Percentiles rank a stretch among this genome's conserved stretches.
phyloP scores from a whole-genome alignment of 2,888 invertebrate genomes.

The Perizoma flavofasciatum region DNA sequence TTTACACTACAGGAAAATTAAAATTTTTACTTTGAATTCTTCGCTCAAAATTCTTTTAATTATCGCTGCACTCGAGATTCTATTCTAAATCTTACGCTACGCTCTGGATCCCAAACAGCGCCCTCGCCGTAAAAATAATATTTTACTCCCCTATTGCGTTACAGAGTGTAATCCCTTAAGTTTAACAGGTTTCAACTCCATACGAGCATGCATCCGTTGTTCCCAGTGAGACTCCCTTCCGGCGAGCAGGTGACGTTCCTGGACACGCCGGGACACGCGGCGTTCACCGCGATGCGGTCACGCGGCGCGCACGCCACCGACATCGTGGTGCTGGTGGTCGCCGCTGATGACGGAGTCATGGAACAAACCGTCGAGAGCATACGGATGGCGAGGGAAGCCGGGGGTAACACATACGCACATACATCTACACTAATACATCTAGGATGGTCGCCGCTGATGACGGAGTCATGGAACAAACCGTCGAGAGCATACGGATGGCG shows the following conservation, averaged over 20 bases:
- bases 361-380: slow-evolving; percentile 98
- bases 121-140: too few relatives aligned
- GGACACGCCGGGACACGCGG: slow-evolving; percentile 99
- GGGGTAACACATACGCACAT: slow-evolving; percentile 52
- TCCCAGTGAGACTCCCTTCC: slow-evolving; percentile 85
- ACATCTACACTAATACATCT: not conserved
- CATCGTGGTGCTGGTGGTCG: slow-evolving; percentile 97
- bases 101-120: too few relatives aligned
- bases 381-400: slow-evolving; percentile 90
- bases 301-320: slow-evolving; percentile 98
- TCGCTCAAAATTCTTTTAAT: too few relatives aligned
- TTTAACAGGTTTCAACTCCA: not conserved
- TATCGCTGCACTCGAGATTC: too few relatives aligned
- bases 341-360: slow-evolving; percentile 99
- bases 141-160: too few relatives aligned
- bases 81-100: too few relatives aligned
- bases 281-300: slow-evolving; percentile 96
- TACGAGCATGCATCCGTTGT: not conserved
- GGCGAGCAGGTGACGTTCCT: slow-evolving; percentile 95
- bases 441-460: too few relatives aligned
- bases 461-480: too few relatives aligned
- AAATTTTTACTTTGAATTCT: too few relatives aligned
- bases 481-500: too few relatives aligned
- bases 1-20: too few relatives aligned
- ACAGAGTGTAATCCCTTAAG: not conserved